phyloP scores from a whole-genome alignment of 1,140 invertebrate species.

The Halesus radiatus region DNA sequence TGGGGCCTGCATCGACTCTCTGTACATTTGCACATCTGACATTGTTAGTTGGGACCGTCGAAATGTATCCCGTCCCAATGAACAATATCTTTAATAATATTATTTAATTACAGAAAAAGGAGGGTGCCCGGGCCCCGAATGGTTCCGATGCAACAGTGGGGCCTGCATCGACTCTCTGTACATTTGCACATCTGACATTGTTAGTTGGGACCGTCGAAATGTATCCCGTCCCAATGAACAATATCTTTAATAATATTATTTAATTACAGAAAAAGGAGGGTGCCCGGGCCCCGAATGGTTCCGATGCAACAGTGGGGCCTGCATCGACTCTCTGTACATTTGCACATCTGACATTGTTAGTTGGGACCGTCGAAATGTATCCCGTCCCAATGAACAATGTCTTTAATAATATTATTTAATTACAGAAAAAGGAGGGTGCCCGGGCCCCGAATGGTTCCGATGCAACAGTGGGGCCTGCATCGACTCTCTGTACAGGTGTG shows the following conservation, averaged over 20 bases:
- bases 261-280: slow-evolving; percentile 7
- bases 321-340: slow-evolving; percentile 60
- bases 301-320: slow-evolving; percentile 35
- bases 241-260: not conserved
- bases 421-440: slow-evolving; percentile 20
- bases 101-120: not conserved
- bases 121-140: slow-evolving; percentile 36
- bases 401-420: not conserved
- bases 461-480: slow-evolving; percentile 49
- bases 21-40: no score
- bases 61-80: no score
- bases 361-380: no score
- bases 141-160: slow-evolving; percentile 39
- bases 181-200: no score
- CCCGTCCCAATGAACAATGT: no score
- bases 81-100: not conserved
- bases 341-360: no score
- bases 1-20: slow-evolving; percentile 59
- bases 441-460: slow-evolving; percentile 11
- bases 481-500: slow-evolving; percentile 63
- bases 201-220: no score
- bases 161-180: slow-evolving; percentile 59
- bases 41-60: no score
- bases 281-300: slow-evolving; percentile 34
- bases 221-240: no score